Evolutionary conservation across 2,888 invertebrate species (phyloP).

Genomic region (Abrostola triplasia): DNA sequence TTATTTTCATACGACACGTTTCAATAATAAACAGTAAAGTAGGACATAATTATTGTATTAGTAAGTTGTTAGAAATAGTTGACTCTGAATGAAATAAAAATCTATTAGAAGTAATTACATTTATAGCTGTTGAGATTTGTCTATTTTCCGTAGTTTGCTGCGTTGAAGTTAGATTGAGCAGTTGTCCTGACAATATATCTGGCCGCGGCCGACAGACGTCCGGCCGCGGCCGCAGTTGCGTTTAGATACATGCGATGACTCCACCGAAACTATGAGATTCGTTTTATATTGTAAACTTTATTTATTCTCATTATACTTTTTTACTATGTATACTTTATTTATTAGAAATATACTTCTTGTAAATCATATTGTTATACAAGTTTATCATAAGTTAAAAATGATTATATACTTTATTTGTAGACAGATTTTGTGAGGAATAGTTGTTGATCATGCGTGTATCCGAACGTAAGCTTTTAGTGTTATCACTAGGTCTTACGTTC

Average conservation of each 20-base stretch:
- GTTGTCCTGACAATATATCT: conserved; percentile 71
- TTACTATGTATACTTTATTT: conserved; percentile 35
- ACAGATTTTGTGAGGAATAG: conserved; percentile 31
- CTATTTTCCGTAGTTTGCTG: conserved; percentile 84
- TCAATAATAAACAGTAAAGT: conserved; percentile 51
- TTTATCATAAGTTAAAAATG: conserved; percentile 33
- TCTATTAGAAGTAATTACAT: conserved; percentile 64
- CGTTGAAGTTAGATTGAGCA: conserved; percentile 69
- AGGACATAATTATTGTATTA: conserved; percentile 54
- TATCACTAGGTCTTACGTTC: conserved; percentile 69
- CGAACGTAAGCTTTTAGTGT: conserved; percentile 63
- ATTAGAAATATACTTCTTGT: conserved; percentile 42
- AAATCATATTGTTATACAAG: conserved; percentile 48
- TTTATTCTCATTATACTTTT: conserved; percentile 49
- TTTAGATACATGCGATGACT: conserved; percentile 56
- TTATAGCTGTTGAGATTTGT: conserved; percentile 71
- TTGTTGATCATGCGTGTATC: conserved; percentile 57
- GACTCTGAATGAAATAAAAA: conserved; percentile 72
- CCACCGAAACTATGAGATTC: conserved; percentile 51
- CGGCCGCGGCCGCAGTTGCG: conserved; percentile 45
- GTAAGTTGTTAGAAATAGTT: conserved; percentile 68
- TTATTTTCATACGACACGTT: conserved; percentile 78
- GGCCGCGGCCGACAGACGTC: conserved; percentile 53
- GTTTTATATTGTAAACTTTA: conserved; percentile 45
- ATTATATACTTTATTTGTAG: conserved; percentile 37